Evolutionary conservation across 2,888 invertebrate genomes (phyloP).

Genomic region (Eilema sororculum): DNA sequence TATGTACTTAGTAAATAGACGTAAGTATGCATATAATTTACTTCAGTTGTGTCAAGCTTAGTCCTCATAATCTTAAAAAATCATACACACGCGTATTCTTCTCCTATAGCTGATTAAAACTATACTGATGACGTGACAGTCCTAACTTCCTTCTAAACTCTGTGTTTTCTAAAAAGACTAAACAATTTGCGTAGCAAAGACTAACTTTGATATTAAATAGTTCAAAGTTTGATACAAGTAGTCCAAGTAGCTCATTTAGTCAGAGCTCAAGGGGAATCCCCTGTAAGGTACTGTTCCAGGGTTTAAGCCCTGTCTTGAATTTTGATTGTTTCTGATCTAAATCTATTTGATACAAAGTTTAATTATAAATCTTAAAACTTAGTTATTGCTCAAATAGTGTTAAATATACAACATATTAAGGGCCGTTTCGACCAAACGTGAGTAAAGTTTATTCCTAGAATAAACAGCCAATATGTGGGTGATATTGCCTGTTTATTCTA

Average conservation of each 20-base stretch:
- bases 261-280: no score
- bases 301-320: no score
- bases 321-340: no score
- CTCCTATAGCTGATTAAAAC: neutral
- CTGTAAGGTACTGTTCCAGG: no score
- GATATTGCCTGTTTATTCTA: no score
- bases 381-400: neutral
- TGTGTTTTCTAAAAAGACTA: neutral
- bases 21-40: neutral
- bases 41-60: neutral
- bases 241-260: no score
- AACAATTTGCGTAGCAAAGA: neutral
- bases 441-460: no score
- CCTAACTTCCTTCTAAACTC: neutral
- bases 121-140: neutral
- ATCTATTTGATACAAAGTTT: neutral
- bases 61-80: neutral
- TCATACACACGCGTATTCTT: neutral
- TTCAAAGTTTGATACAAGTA: no score
- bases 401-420: no score
- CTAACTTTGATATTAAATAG: neutral
- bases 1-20: neutral
- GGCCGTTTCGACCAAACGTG: no score
- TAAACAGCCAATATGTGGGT: no score
- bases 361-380: neutral